These are phyloP conservation scores for Proterorhinus semilunaris DNA, from an alignment of 2,113 vertebrate species.

Conservation along the genomic window DNA sequence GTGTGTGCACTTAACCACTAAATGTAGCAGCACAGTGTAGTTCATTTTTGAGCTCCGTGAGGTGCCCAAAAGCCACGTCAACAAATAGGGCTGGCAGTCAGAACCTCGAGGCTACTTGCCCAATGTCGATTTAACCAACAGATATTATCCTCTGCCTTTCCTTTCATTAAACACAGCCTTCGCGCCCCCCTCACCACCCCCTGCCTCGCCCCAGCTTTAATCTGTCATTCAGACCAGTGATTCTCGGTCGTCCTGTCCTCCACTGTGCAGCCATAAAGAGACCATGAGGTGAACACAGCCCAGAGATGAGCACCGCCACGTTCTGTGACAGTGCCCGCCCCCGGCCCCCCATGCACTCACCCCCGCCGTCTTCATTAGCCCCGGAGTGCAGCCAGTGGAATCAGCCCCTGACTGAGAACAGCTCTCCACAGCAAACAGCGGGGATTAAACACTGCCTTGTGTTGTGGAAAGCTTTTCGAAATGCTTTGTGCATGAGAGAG, in stretches of 20 bases:
- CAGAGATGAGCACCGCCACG: slow-evolving; percentile 55
- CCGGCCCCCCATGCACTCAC: slow-evolving; percentile 9
- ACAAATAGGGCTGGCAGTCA: too few species aligned
- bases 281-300: slow-evolving; percentile 39
- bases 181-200: slow-evolving; percentile 28
- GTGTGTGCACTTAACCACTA: too few species aligned
- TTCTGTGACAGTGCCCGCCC: slow-evolving; percentile 27
- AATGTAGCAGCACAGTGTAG: too few species aligned
- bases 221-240: slow-evolving; percentile 74
- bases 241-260: slow-evolving; percentile 35
- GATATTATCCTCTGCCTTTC: not conserved
- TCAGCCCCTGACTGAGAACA: slow-evolving; percentile 53
- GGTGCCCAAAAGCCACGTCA: too few species aligned
- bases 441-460: slow-evolving; percentile 41
- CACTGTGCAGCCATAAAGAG: slow-evolving; percentile 62
- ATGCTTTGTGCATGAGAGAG: slow-evolving; percentile 27
- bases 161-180: not conserved
- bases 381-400: slow-evolving; percentile 57
- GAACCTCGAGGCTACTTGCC: too few species aligned
- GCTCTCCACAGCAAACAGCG: slow-evolving; percentile 38
- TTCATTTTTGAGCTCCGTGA: too few species aligned
- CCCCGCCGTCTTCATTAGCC: slow-evolving; percentile 62
- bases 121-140: too few species aligned
- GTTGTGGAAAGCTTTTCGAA: slow-evolving; percentile 47
- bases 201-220: slow-evolving; percentile 74